phyloP scores from a whole-genome alignment of 2,113 vertebrate genomes.

The Charina bottae region DNA sequence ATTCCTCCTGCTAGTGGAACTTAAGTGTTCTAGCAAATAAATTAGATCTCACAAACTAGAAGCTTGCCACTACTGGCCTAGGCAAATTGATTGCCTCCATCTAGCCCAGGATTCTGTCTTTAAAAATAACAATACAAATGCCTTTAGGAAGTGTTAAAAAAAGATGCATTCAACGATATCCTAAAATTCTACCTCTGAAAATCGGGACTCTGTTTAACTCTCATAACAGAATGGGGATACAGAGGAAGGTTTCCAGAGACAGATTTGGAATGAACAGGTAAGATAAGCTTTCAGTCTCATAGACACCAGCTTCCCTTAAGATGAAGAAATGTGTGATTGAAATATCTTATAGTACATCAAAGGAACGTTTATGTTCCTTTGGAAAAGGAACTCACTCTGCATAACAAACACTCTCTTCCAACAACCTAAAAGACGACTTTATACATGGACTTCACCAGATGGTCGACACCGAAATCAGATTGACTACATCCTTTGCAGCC shows the following conservation, averaged over 20 bases:
- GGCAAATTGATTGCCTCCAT: not conserved
- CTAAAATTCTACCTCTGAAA: not conserved
- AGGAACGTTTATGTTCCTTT: not conserved
- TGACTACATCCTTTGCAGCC: too few species aligned
- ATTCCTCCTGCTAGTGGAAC: not conserved
- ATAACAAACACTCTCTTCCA: too few species aligned
- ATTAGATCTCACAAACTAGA: not conserved
- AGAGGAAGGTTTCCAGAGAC: not conserved
- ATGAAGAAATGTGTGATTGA: not conserved
- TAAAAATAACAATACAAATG: not conserved
- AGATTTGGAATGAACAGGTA: not conserved
- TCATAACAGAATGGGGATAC: not conserved
- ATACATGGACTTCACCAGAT: too few species aligned
- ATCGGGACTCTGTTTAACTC: not conserved
- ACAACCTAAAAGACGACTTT: too few species aligned
- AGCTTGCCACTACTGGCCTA: not conserved
- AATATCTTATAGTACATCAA: not conserved
- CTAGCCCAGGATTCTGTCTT: not conserved
- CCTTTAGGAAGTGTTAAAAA: not conserved
- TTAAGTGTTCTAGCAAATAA: not conserved
- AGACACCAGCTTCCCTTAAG: not conserved
- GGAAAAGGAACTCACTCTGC: too few species aligned
- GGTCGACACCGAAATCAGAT: too few species aligned
- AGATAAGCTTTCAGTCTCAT: not conserved
- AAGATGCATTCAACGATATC: not conserved